Conservation (phyloP, 1,140 invertebrate genomes). For the Aricia agestis region DNA sequence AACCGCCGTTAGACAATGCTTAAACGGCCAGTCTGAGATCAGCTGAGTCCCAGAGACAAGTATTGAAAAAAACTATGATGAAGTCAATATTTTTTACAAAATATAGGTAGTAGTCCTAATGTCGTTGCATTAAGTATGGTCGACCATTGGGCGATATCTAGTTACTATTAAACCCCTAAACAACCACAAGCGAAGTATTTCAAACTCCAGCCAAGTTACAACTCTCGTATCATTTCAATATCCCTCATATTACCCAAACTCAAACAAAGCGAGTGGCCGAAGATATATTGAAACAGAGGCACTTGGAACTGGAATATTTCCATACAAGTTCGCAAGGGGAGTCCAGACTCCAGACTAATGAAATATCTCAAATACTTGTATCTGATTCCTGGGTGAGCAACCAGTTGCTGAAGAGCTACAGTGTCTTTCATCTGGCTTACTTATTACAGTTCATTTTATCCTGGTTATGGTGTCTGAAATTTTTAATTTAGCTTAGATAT, state of each 20-base stretch:
- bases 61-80: no score
- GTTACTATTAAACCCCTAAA: background rate
- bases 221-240: constrained; percentile 22
- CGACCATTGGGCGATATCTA: no score
- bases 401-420: constrained; percentile 34
- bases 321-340: constrained; percentile 27
- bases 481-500: constrained; percentile 61
- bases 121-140: no score
- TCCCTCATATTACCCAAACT: constrained; percentile 28
- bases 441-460: constrained; percentile 31
- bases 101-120: no score
- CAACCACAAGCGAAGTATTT: background rate
- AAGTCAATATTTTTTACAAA: no score
- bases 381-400: constrained; percentile 45
- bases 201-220: background rate
- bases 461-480: constrained; percentile 40
- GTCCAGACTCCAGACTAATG: constrained; percentile 53
- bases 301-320: constrained; percentile 1
- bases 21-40: no score
- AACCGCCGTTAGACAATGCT: no score
- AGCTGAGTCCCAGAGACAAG: no score
- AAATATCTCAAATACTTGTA: constrained; percentile 67
- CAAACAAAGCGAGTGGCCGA: constrained; percentile 29
- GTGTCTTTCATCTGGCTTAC: constrained; percentile 11
- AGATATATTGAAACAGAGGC: constrained; percentile 12